Evolutionary conservation across 2,888 invertebrate genomes (phyloP), one percentile per base, ranked within the genome.

Genomic region (Thymelicus acteon): DNA sequence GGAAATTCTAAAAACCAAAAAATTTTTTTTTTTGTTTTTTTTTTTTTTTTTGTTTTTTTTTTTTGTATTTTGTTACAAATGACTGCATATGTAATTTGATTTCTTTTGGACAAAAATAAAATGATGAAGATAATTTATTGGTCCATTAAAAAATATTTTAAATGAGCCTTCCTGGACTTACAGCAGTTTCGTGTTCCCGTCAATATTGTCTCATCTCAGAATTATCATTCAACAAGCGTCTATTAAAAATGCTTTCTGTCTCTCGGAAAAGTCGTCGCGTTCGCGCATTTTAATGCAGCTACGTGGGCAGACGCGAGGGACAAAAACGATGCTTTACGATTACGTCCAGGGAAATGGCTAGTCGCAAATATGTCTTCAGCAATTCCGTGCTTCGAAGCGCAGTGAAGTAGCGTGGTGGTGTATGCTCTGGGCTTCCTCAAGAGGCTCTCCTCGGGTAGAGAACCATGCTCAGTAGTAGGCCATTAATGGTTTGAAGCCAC

Each of bases 221-320:
- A 68, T 68, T 68, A 62, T 62, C 62, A 62, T 68, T 68, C 67
- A 61, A 61, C 60, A 61, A 54, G 52, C 61, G 67, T 67, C 67
- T 67, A 67, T 67, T 61, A 60, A 54, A 67, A 68, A 68, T 67
- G 67, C 67, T 60, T 67, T 67, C 67, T 61, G 60, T 67, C 61
- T 61, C 61, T 61, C 58, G 58, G 39, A 64, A 54, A 64, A 64
- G 64, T 52, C 64, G 64, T 40, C 40, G 52, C 52, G 31, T 52
- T 64, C 58, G 58, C 39, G 64, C 52, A 64, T 64, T 64, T 64
- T 52, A 52, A 64, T 63, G 49, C 62, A 37, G 49, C 37, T 47
- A 48, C 24, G 24, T 63, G 62, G 5, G 10, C 24, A 15, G 49
- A 37, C n/a, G 48, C 31, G n/a, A 44, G 31, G 40, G n/a, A 39